These are phyloP conservation scores for Lepus americanus DNA, from an alignment of 2,113 vertebrate genomes.

Conservation along the genomic window DNA sequence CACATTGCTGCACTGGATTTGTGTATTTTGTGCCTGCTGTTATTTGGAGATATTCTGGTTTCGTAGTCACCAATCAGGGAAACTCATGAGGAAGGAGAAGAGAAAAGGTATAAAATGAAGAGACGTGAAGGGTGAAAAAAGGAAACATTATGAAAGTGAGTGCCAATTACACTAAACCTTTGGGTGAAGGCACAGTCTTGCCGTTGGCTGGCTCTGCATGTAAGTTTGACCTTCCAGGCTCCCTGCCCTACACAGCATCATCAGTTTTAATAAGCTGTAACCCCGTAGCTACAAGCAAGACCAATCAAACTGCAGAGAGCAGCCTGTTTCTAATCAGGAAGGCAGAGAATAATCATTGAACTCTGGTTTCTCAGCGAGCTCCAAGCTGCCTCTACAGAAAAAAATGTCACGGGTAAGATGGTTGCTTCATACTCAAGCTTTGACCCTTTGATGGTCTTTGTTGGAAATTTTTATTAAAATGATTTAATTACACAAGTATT, in stretches of 20 bases:
- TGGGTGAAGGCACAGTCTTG: slow-evolving; percentile 61
- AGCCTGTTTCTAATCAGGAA: slow-evolving; percentile 69
- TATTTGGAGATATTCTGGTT: background rate
- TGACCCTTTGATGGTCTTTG: slow-evolving; percentile 68
- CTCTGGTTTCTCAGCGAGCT: slow-evolving; percentile 57
- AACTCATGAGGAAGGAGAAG: background rate
- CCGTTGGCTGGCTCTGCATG: slow-evolving; percentile 59
- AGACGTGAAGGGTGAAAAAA: background rate
- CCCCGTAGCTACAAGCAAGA: slow-evolving; percentile 55
- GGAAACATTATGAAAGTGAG: slow-evolving; percentile 56
- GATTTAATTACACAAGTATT: slow-evolving; percentile 65
- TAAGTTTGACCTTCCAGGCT: slow-evolving; percentile 79
- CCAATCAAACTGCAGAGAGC: slow-evolving; percentile 74
- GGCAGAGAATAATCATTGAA: slow-evolving; percentile 54
- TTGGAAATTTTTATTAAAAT: slow-evolving; percentile 74
- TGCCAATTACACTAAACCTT: slow-evolving; percentile 39
- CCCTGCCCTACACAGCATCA: slow-evolving; percentile 71
- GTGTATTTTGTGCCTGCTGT: background rate
- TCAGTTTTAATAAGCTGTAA: slow-evolving; percentile 82
- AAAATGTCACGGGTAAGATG: background rate
- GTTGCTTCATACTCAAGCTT: slow-evolving; percentile 30
- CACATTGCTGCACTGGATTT: background rate
- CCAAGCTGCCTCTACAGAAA: background rate
- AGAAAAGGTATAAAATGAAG: background rate
- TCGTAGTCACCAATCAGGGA: slow-evolving; percentile 15